phyloP scores from a whole-genome alignment of 1,140 invertebrate species.

The Drosophila parvula region DNA sequence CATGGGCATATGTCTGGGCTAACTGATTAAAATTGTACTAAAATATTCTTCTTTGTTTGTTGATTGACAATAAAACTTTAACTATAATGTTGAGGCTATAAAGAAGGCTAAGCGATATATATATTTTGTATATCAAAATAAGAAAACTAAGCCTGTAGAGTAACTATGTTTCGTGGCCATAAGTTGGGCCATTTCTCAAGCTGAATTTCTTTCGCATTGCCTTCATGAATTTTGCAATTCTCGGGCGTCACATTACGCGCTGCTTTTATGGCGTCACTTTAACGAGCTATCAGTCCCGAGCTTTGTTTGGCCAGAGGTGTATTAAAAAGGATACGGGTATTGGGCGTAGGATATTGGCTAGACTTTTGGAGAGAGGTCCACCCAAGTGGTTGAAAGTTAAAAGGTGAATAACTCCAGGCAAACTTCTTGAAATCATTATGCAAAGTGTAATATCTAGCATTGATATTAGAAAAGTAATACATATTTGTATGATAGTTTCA shows the following conservation, averaged over 20 bases:
- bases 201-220: constrained; percentile 40
- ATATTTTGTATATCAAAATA: too few species aligned
- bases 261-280: constrained; percentile 61
- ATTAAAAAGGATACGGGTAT: constrained; percentile 86
- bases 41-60: too few species aligned
- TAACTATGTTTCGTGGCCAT: not conserved
- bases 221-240: constrained; percentile 67
- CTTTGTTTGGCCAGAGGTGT: constrained; percentile 49
- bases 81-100: too few species aligned
- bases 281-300: constrained; percentile 60
- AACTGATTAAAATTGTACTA: not conserved
- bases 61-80: too few species aligned
- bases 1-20: not conserved
- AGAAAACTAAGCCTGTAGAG: not conserved
- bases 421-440: not conserved
- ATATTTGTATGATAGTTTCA: too few species aligned
- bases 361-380: not conserved
- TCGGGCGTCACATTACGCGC: constrained; percentile 57
- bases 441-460: too few species aligned
- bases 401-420: not conserved
- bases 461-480: too few species aligned
- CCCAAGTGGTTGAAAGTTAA: not conserved
- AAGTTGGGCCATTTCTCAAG: not conserved
- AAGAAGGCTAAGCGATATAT: too few species aligned
- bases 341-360: constrained; percentile 86